Conservation (phyloP, 2,113 vertebrate species). For the Peromyscus leucopus region DNA sequence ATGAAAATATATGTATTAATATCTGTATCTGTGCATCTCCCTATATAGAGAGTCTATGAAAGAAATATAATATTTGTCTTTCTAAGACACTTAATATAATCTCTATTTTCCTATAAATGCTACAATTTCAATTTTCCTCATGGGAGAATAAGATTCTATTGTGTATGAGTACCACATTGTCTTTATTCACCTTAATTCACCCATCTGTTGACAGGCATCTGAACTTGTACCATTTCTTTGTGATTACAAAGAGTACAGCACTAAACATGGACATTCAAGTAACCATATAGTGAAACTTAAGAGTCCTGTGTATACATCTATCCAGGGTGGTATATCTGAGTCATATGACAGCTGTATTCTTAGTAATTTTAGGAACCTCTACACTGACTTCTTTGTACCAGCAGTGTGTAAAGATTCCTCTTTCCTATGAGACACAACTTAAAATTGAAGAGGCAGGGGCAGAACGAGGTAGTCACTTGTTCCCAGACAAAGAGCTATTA, state of each 20-base stretch:
- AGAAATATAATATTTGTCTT: not conserved
- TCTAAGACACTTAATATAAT: not conserved
- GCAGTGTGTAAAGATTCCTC: not conserved
- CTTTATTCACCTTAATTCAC: not conserved
- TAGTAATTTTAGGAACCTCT: not conserved
- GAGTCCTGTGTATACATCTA: too few species aligned
- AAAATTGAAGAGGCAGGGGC: not conserved
- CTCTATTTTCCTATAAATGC: not conserved
- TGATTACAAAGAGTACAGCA: not conserved
- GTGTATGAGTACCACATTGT: not conserved
- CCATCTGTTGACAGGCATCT: not conserved
- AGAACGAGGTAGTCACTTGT: not conserved
- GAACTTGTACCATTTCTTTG: not conserved
- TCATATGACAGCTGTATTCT: not conserved
- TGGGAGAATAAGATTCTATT: not conserved
- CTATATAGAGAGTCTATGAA: not conserved
- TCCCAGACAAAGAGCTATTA: not conserved
- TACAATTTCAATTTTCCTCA: not conserved
- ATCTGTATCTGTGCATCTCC: not conserved
- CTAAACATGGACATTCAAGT: not conserved
- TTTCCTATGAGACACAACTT: not conserved
- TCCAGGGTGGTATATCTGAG: not conserved
- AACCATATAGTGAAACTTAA: not conserved
- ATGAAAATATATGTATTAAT: not conserved
- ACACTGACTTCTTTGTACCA: not conserved